phyloP scores from a whole-genome alignment of 2,113 vertebrate genomes.

The Megaleporinus macrocephalus region DNA sequence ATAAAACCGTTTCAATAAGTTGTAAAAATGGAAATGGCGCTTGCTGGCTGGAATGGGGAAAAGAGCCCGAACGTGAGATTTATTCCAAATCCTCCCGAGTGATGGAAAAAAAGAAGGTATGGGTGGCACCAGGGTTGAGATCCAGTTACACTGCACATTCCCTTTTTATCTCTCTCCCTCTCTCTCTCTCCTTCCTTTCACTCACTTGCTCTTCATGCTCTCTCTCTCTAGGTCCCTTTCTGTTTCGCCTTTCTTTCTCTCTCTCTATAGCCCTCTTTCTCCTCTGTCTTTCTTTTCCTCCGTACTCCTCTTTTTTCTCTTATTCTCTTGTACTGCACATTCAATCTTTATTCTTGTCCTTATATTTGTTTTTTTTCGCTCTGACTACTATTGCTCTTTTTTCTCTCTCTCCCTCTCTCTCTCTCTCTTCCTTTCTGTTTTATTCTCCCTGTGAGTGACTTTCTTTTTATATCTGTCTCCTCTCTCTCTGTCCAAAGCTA shows the following conservation, averaged over 20 bases:
- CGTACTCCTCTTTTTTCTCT: no score
- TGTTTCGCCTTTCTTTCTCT: constrained; percentile 19
- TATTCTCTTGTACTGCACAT: background rate
- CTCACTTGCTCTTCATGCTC: no score
- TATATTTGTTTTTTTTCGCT: background rate
- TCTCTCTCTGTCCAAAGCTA: background rate
- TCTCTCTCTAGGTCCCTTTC: constrained; percentile 9
- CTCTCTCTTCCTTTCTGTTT: background rate
- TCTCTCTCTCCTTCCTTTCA: background rate
- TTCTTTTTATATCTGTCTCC: background rate
- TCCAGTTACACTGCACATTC: constrained; percentile 63
- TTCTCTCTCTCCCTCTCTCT: background rate
- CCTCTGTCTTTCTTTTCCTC: background rate
- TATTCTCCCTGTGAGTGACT: background rate
- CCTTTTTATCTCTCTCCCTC: constrained; percentile 27
- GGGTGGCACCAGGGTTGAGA: constrained; percentile 51
- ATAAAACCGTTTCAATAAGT: constrained; percentile 76
- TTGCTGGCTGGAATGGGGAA: constrained; percentile 69
- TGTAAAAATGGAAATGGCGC: constrained; percentile 80
- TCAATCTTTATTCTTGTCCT: background rate
- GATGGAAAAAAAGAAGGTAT: constrained; percentile 46
- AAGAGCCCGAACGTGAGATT: constrained; percentile 68
- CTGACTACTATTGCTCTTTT: background rate
- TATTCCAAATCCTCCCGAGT: constrained; percentile 71
- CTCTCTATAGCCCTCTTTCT: background rate